Evolutionary conservation across 2,113 vertebrate species (phyloP), one percentile per base, ranked within the genome.

Genomic region (Caranx melampygus): DNA sequence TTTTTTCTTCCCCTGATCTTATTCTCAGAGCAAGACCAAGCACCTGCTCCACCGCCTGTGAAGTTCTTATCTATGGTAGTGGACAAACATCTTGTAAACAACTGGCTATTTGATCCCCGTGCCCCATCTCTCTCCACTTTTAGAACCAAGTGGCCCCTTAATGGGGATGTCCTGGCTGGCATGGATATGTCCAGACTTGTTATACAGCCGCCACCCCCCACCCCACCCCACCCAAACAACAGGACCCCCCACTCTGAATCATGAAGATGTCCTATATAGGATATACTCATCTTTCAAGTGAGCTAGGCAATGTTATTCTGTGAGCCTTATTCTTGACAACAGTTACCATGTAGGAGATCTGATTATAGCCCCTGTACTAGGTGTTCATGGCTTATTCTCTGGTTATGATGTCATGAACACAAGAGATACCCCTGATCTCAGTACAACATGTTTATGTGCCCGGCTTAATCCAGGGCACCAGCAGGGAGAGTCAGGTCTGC

Each of bases 121-220:
- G 37, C 66, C 74, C 64, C 83, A 66, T 78, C 88, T 67, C 79
- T 63, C 60, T 86, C 88, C 84, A 86, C 86, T 89, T 92, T 91
- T 94, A 93, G 92, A 92, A 87, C 58, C 77, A 75, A 90, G 88
- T 72, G 86, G 87, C 75, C 81, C 76, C 88, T 83, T 81, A 78
- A 82, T 78, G 86, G 90, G 88, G 87, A 87, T 81, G 79, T 84
- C 85, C 87, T 45, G 66, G 57, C 77, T 88, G 73, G 81, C 83
- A 79, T 75, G 66, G 78, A 86, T 79, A 57, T 91, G 93, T 82
- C 90, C 79, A 83, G 88, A 90, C 92, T 81, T 92, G 92, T 91
- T 18, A 14, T 35, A 72, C 66, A 34, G 49, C 52, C 40, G 37
- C 44, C 66, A 64, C 77, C 67, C 18, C 60, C n/a, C 69, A 8